phyloP scores from a whole-genome alignment of 2,888 invertebrate genomes.

The Drosophila kambysellisi region DNA sequence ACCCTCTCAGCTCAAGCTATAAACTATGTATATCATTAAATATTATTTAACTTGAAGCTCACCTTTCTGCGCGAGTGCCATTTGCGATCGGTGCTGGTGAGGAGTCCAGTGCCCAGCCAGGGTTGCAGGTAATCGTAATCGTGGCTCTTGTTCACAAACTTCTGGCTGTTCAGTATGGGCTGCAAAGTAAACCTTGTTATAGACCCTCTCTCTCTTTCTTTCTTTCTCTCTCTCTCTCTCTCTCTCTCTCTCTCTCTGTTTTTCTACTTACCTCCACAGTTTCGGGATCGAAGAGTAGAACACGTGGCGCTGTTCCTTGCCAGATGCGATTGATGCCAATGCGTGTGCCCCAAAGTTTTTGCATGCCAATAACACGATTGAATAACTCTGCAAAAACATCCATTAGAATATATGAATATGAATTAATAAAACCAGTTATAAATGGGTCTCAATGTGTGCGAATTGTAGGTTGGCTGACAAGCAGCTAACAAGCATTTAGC shows the following conservation, averaged over 20 bases:
- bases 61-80: constrained; percentile 88
- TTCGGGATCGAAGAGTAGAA: constrained; percentile 86
- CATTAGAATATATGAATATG: constrained; percentile 5
- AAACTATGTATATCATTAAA: not conserved
- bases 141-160: constrained; percentile 87
- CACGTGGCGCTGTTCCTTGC: constrained; percentile 86
- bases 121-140: constrained; percentile 87
- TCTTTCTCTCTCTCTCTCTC: not conserved
- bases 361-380: constrained; percentile 86
- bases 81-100: constrained; percentile 87
- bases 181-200: constrained; percentile 58
- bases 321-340: constrained; percentile 86
- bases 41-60: constrained; percentile 17
- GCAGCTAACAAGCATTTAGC: constrained; percentile 44
- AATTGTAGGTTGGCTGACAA: constrained; percentile 15
- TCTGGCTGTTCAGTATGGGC: constrained; percentile 87
- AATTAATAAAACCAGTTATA: constrained; percentile 30
- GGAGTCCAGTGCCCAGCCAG: constrained; percentile 87
- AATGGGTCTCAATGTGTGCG: constrained; percentile 17
- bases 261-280: constrained; percentile 85
- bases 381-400: constrained; percentile 85
- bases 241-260: not conserved
- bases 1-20: not conserved
- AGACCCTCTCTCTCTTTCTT: not conserved
- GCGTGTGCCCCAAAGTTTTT: constrained; percentile 86